Conservation (phyloP, 2,113 vertebrate species). For the Burhinus oedicnemus region DNA sequence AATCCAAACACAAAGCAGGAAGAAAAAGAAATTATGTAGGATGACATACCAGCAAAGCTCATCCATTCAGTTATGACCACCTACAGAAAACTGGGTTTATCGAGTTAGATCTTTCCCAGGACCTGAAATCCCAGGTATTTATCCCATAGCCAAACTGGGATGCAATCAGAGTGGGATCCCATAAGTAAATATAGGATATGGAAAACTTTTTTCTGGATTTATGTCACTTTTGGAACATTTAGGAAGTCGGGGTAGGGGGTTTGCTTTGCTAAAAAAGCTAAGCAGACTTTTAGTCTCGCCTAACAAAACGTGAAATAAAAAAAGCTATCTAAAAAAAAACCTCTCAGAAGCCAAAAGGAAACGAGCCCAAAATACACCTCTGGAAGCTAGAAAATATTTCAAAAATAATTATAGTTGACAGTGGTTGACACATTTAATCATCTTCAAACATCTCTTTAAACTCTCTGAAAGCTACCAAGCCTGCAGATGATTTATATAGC, state of each 20-base stretch:
- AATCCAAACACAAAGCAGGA: not conserved
- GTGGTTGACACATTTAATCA: not conserved
- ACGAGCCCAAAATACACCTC: not conserved
- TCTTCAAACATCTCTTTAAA: not conserved
- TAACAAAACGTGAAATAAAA: not conserved
- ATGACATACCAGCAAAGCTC: accelerated
- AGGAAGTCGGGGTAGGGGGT: too few relatives aligned
- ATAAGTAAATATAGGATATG: accelerated
- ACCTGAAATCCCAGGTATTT: not conserved
- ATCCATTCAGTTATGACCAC: not conserved
- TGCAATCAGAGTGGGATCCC: not conserved
- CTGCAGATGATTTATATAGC: too few relatives aligned
- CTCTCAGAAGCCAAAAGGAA: not conserved
- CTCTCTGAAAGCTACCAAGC: not conserved
- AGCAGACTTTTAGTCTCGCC: not conserved
- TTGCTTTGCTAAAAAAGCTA: not conserved
- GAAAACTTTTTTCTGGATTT: not conserved
- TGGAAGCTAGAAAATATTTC: not conserved
- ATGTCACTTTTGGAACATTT: not conserved
- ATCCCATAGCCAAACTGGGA: accelerated
- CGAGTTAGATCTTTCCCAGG: not conserved
- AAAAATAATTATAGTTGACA: not conserved
- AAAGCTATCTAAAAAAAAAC: not conserved
- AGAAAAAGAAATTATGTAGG: accelerated
- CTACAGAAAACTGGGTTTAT: not conserved